Base-by-base conservation (phyloP, 2,113 vertebrate species). In the Sciurus niger region DNA sequence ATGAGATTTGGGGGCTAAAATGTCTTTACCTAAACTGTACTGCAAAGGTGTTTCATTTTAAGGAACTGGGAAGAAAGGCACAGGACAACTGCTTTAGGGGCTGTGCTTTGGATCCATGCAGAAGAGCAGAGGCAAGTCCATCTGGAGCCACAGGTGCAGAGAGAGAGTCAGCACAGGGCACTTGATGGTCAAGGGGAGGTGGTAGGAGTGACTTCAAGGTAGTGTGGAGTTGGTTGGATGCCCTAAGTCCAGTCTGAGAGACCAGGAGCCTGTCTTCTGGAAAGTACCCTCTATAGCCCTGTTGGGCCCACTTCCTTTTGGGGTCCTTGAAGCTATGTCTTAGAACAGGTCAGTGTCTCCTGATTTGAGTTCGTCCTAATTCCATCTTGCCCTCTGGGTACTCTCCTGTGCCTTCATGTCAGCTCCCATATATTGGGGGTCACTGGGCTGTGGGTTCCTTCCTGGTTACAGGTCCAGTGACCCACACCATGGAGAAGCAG, bases 291-390 rank as follows among this genome's bases (percentile, higher is more conserved):
- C n/a, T n/a, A n/a, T n/a, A n/a, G n/a, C n/a, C n/a, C n/a, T n/a
- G n/a, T n/a, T 8, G 34, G 9, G 8, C 30, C 37, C 1, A 0
- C 0, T 16, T 76, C n/a, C 0, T 24, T 25, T 16, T 5, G 0
- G 8, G 22, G 34, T 11, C 68, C 51, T 83, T 12, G 51, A 18
- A 34, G 43, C 48, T 22, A 40, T 40, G 2, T 40, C 37, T 2
- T 22, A 46, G n/a, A 51, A 34, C 7, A 17, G 24, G 51, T 65
- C 48, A 0, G 3, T 32, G 25, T n/a, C 28, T 93, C 51, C 30
- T 70, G 20, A 34, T 2, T 1, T 1, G n/a, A 25, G 9, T 88
- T n/a, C 43, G 10, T 78, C 72, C 4, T 46, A 2, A 43, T 6
- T 17, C 63, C 63, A 63, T 25, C 25, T 3, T 25, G 55, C 63